Conservation (phyloP, 2,797 vertebrate species). For the Cynodonichthys magdalenae region DNA sequence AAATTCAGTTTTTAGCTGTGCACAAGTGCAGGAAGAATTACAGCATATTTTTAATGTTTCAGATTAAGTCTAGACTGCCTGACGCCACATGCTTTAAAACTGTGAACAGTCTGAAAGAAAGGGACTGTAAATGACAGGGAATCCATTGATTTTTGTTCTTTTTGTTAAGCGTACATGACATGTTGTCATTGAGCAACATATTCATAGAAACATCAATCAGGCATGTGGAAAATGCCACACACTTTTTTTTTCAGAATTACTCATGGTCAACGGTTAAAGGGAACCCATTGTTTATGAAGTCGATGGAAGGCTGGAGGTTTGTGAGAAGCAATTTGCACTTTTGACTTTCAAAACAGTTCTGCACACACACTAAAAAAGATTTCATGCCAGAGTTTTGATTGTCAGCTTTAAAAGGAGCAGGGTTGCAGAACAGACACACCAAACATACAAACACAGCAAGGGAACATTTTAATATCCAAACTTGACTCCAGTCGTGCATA, state of each 20-base stretch:
- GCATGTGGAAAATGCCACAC: conserved; percentile 23
- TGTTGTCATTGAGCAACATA: conserved; percentile 21
- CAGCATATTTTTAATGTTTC: conserved; percentile 11
- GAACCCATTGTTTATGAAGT: neutral
- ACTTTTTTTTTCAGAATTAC: conserved; percentile 10
- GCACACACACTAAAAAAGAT: no score
- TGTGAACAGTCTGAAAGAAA: conserved; percentile 23
- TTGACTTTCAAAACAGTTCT: neutral
- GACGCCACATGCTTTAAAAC: conserved; percentile 22
- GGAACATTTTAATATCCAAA: no score
- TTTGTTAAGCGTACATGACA: conserved; percentile 14
- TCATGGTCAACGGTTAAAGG: neutral
- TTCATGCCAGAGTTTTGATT: no score
- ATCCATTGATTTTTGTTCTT: conserved; percentile 25
- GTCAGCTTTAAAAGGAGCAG: no score
- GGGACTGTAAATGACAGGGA: conserved; percentile 22
- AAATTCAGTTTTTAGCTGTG: no score
- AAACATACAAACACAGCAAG: no score
- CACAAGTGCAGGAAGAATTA: neutral
- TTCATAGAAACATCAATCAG: conserved; percentile 33
- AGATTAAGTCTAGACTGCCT: conserved; percentile 18
- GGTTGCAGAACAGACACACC: no score
- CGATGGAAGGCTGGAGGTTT: neutral
- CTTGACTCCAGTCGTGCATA: no score
- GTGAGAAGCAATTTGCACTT: neutral